These are phyloP conservation scores for Poeciliopsis paucimaculata DNA, from an alignment of 2,797 vertebrate species.

Conservation along the genomic window DNA sequence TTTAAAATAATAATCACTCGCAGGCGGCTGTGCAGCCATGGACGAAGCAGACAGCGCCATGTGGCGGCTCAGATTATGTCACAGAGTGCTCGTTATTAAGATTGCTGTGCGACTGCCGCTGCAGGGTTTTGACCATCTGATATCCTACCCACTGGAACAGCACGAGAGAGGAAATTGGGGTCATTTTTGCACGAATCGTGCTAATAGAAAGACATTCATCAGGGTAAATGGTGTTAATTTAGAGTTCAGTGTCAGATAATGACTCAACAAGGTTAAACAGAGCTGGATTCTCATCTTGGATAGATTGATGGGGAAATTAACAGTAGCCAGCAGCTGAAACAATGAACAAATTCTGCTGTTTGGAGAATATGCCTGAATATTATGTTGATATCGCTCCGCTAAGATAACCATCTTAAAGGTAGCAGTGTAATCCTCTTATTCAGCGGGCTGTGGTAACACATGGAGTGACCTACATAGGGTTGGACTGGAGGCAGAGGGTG, in stretches of 20 bases:
- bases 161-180: slow-evolving; percentile 26
- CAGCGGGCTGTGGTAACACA: slow-evolving; percentile 47
- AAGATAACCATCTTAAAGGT: slow-evolving; percentile 54
- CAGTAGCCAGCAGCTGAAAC: background rate
- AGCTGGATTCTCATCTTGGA: background rate
- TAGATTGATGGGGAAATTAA: slow-evolving; percentile 7
- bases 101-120: slow-evolving; percentile 26
- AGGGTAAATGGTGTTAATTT: slow-evolving; percentile 22
- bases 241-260: slow-evolving; percentile 21
- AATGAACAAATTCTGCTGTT: background rate
- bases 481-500: slow-evolving; percentile 61
- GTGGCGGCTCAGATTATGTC: slow-evolving; percentile 60
- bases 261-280: slow-evolving; percentile 36
- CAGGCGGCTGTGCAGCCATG: slow-evolving; percentile 30
- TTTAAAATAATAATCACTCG: slow-evolving; percentile 43
- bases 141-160: slow-evolving; percentile 32
- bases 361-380: slow-evolving; percentile 28
- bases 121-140: slow-evolving; percentile 37
- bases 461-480: slow-evolving; percentile 73
- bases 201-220: slow-evolving; percentile 24
- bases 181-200: slow-evolving; percentile 16
- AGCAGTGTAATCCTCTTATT: slow-evolving; percentile 70
- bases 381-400: slow-evolving; percentile 44
- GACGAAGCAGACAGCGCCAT: slow-evolving; percentile 43
- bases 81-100: slow-evolving; percentile 50